A percentile compares a stretch with the other conserved stretches of the same genome.
These are phyloP conservation scores for Sussaba pulchella DNA, from an alignment of 2,888 invertebrate species.

Conservation along the genomic window DNA sequence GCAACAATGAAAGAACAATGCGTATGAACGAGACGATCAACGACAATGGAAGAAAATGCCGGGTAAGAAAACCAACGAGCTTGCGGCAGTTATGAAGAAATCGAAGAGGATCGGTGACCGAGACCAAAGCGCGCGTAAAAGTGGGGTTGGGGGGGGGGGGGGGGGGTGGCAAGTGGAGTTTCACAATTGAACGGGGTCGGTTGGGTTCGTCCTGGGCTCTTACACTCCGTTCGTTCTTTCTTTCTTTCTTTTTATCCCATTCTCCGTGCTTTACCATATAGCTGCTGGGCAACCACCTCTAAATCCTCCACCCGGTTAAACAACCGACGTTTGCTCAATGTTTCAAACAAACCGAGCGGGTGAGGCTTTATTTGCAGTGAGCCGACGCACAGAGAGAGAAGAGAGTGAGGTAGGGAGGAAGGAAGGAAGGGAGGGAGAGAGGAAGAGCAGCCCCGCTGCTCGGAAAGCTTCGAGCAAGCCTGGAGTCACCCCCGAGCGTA, in stretches of 20 bases:
- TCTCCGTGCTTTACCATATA: constrained; percentile 62
- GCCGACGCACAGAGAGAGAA: constrained; percentile 73
- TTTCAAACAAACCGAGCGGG: constrained; percentile 79
- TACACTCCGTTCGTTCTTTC: constrained; percentile 24
- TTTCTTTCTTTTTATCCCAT: constrained; percentile 33
- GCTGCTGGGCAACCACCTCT: constrained; percentile 70
- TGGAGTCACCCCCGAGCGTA: constrained; percentile 44
- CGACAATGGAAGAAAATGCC: too few species aligned
- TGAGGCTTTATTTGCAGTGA: constrained; percentile 79
- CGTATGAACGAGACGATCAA: too few species aligned
- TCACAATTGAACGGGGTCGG: constrained; percentile 36
- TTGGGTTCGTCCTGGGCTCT: constrained; percentile 37
- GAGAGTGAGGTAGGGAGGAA: constrained; percentile 30
- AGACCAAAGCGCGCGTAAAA: too few species aligned
- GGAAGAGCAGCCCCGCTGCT: constrained; percentile 14
- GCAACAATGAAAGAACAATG: too few species aligned
- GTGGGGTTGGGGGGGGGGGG: constrained; percentile 12
- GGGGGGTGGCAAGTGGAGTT: background rate
- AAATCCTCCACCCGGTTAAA: constrained; percentile 76
- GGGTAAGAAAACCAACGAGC: constrained; percentile 1
- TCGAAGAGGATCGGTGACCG: too few species aligned
- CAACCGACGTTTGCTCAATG: constrained; percentile 79
- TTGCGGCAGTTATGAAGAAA: background rate
- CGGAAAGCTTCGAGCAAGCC: constrained; percentile 59
- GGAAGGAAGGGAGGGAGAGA: constrained; percentile 1